phyloP scores from a whole-genome alignment of 2,888 invertebrate species.

The Tupiocoris notatus region DNA sequence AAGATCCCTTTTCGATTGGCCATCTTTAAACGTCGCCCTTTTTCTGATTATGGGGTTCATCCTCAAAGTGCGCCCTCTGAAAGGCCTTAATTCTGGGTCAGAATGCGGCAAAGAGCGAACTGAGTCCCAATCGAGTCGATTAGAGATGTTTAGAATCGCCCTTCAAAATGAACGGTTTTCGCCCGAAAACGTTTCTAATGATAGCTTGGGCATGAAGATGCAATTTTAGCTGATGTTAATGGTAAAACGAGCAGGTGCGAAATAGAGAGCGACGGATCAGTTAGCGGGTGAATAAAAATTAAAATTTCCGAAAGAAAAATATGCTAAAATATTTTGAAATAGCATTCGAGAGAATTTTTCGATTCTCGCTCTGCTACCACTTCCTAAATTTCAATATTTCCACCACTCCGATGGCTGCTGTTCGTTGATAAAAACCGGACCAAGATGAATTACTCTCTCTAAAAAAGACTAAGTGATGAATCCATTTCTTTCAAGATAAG shows the following conservation, averaged over 20 bases:
- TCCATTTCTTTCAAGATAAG: conserved; percentile 34
- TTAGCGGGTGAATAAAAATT: no score
- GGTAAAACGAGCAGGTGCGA: no score
- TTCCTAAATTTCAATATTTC: no score
- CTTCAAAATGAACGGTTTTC: no score
- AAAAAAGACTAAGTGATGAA: conserved; percentile 23
- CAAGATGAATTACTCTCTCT: neutral
- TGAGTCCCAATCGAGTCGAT: neutral
- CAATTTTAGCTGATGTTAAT: no score
- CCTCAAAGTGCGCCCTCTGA: neutral
- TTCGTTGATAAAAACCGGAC: neutral
- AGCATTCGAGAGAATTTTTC: no score
- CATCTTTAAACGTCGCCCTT: conserved; percentile 20
- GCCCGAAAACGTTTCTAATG: neutral
- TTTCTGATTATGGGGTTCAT: conserved; percentile 20
- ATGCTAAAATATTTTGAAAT: no score
- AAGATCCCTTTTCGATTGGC: neutral
- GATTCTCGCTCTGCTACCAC: no score
- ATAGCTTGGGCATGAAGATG: no score
- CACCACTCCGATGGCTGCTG: neutral
- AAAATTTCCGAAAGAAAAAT: no score
- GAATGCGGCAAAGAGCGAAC: conserved; percentile 11
- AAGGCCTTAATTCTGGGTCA: neutral
- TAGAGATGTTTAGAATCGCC: neutral
- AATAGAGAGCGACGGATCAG: no score